phyloP scores from a whole-genome alignment of 2,888 invertebrate genomes.

The Suillia variegata region DNA sequence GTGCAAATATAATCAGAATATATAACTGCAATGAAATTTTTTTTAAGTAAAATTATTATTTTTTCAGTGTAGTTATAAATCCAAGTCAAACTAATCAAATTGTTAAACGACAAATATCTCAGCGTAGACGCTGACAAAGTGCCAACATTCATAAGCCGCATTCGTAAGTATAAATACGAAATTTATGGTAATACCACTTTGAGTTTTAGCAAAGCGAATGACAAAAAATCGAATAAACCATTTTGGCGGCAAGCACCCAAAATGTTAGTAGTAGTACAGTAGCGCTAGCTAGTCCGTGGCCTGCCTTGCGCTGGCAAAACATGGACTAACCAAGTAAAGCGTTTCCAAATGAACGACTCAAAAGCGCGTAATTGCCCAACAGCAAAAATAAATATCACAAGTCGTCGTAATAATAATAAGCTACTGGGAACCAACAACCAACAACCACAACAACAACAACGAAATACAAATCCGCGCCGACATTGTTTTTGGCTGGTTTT shows the following conservation, averaged over 20 bases:
- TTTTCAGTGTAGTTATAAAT: too few species aligned
- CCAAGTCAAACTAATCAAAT: not conserved
- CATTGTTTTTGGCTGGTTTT: not conserved
- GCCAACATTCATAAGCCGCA: not conserved
- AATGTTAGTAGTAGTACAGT: not conserved
- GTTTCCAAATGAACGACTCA: slow-evolving; percentile 1
- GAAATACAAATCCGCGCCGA: too few species aligned
- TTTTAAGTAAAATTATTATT: too few species aligned
- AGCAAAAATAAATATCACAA: too few species aligned
- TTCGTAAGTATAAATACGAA: not conserved
- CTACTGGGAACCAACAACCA: too few species aligned
- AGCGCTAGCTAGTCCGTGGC: not conserved
- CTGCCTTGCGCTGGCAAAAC: too few species aligned
- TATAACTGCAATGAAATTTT: too few species aligned
- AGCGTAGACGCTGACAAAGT: not conserved
- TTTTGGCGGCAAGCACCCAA: not conserved
- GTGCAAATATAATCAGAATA: too few species aligned
- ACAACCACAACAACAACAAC: not conserved
- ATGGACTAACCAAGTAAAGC: not conserved
- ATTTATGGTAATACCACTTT: slow-evolving; percentile 2
- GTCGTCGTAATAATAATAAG: slow-evolving; percentile 3
- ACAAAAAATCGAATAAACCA: not conserved
- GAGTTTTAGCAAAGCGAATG: not conserved
- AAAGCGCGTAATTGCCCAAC: not conserved
- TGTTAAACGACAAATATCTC: not conserved